phyloP scores from a whole-genome alignment of 2,797 vertebrate genomes.

The Tadarida brasiliensis region DNA sequence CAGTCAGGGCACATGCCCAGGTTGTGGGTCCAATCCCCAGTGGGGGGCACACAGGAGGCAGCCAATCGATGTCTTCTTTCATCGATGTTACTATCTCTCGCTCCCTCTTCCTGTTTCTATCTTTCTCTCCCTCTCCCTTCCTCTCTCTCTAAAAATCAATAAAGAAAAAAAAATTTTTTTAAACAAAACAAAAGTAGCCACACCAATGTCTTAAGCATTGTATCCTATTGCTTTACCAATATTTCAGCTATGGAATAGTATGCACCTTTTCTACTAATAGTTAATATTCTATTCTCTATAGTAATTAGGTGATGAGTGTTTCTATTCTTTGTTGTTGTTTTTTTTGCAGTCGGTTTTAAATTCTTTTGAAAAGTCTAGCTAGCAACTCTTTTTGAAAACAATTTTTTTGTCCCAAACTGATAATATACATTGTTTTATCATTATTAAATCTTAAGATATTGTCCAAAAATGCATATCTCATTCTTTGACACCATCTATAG shows the following conservation, averaged over 20 bases:
- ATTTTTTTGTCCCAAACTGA: conserved; percentile 2
- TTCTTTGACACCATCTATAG: background rate
- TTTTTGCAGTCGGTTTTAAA: background rate
- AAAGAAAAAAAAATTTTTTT: too few relatives aligned
- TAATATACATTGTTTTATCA: background rate
- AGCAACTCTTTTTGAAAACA: background rate
- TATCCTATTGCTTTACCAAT: background rate
- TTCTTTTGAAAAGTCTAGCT: background rate
- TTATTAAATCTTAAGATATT: background rate
- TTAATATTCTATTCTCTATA: background rate
- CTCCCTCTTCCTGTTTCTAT: too few relatives aligned
- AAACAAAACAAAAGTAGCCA: background rate
- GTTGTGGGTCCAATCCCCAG: too few relatives aligned
- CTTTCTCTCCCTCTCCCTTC: too few relatives aligned
- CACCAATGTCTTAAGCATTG: background rate
- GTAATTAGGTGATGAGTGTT: background rate
- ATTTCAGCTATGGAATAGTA: background rate
- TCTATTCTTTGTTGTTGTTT: background rate
- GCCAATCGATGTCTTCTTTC: too few relatives aligned
- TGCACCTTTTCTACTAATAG: background rate
- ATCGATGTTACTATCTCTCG: too few relatives aligned
- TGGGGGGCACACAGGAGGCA: too few relatives aligned
- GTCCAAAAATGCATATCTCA: background rate
- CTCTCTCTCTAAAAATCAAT: too few relatives aligned
- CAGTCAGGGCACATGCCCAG: too few relatives aligned